Percentiles rank a stretch among this genome's conserved stretches.
These are phyloP conservation scores for Ia io DNA, from an alignment of 2,113 vertebrate genomes.

Conservation along the genomic window DNA sequence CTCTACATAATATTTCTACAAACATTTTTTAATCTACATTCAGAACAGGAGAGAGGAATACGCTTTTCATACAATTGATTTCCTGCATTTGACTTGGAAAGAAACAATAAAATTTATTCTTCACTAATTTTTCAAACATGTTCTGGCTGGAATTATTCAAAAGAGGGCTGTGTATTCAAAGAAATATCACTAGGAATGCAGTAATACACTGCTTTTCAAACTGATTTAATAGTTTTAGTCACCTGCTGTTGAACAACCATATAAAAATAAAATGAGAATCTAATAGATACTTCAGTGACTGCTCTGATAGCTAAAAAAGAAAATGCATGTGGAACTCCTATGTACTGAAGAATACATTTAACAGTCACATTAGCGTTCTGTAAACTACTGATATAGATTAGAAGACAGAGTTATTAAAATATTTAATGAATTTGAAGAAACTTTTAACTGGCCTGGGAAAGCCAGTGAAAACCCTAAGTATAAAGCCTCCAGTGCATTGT, in stretches of 20 bases:
- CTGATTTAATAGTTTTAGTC: neutral
- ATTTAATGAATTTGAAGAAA: neutral
- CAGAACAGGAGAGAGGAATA: conserved; percentile 44
- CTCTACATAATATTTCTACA: conserved; percentile 67
- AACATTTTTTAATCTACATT: conserved; percentile 71
- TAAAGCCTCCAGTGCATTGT: neutral
- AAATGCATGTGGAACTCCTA: neutral
- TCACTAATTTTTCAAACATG: conserved; percentile 53
- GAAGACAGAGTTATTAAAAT: neutral
- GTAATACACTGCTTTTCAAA: neutral
- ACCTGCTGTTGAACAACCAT: neutral
- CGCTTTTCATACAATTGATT: conserved; percentile 68
- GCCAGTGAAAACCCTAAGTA: neutral
- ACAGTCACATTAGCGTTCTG: neutral
- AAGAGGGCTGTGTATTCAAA: neutral
- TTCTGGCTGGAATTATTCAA: conserved; percentile 11
- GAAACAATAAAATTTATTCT: conserved; percentile 61
- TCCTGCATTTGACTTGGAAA: conserved; percentile 64
- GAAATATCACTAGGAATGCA: neutral
- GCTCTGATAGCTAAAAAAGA: neutral
- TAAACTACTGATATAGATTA: neutral
- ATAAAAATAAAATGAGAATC: neutral
- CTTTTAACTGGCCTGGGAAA: neutral
- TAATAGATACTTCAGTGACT: neutral
- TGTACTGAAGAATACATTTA: neutral